phyloP scores from a whole-genome alignment of 2,797 vertebrate genomes.

The Squalus acanthias region DNA sequence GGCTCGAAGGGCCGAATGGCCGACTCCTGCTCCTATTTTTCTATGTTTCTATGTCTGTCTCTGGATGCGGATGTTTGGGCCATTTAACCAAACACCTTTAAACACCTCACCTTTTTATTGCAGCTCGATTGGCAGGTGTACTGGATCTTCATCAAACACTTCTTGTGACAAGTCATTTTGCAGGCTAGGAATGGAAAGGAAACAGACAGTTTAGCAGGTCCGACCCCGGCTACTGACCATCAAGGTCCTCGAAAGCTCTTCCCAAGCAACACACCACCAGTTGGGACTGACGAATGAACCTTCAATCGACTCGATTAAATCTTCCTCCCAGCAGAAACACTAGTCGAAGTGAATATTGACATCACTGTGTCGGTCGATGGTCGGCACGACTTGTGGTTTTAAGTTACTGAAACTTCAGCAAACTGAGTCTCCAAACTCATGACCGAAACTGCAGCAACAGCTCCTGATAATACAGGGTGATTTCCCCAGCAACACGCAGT shows the following conservation, averaged over 20 bases:
- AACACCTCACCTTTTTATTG: conserved; percentile 70
- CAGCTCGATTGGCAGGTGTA: conserved; percentile 69
- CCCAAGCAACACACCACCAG: not conserved
- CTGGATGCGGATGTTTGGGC: not conserved
- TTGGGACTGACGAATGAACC: not conserved
- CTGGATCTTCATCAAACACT: conserved; percentile 81
- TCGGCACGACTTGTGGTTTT: not conserved
- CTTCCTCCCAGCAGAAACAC: not conserved
- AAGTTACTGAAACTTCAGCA: not conserved
- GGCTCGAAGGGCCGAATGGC: too few relatives aligned
- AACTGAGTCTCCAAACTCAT: not conserved
- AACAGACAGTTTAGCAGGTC: not conserved
- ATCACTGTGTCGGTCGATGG: not conserved
- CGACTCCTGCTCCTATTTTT: too few relatives aligned
- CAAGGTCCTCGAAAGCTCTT: not conserved
- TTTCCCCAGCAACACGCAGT: not conserved
- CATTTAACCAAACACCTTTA: not conserved
- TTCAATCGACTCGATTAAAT: not conserved
- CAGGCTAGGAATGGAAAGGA: conserved; percentile 62
- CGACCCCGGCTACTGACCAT: not conserved
- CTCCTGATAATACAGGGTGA: not conserved
- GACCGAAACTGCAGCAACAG: not conserved
- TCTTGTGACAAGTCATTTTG: conserved; percentile 96
- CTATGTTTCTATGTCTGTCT: not conserved
- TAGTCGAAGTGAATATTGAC: not conserved